A percentile compares a stretch with the other conserved stretches of the same genome.
Conservation (phyloP, 2,888 invertebrate species). For the Eugnorisma glareosa region DNA sequence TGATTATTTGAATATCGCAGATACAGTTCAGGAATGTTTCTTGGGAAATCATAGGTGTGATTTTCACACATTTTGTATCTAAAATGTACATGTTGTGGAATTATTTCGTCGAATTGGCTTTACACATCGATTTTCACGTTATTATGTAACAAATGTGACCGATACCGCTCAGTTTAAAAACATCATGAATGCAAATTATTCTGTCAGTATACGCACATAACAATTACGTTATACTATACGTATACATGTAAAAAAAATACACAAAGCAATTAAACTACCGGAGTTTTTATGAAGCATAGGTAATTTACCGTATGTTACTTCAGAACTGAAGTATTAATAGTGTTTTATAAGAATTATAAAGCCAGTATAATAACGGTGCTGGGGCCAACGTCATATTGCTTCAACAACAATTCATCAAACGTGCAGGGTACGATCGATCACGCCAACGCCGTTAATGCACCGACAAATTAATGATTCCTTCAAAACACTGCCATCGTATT, state of each 20-base stretch:
- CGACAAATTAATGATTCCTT: constrained; percentile 81
- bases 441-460: constrained; percentile 76
- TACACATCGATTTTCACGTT: not conserved
- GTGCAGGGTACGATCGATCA: constrained; percentile 78
- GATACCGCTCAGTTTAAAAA: not conserved
- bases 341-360: constrained; percentile 55
- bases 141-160: not conserved
- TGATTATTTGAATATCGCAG: not conserved
- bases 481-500: constrained; percentile 75
- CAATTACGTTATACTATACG: not conserved
- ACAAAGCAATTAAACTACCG: not conserved
- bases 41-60: too few relatives aligned
- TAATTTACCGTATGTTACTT: constrained; percentile 34
- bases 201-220: not conserved
- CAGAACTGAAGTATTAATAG: constrained; percentile 52
- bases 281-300: constrained; percentile 3
- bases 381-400: constrained; percentile 59
- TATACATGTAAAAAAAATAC: not conserved
- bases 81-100: not conserved
- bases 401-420: constrained; percentile 78
- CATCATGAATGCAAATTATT: not conserved
- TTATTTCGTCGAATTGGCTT: not conserved
- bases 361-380: constrained; percentile 57
- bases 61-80: not conserved
- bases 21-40: not conserved